Evolutionary conservation across 2,113 vertebrate genomes (phyloP), one percentile per base, ranked within the genome.

Genomic region (Urocynchramus pylzowi): DNA sequence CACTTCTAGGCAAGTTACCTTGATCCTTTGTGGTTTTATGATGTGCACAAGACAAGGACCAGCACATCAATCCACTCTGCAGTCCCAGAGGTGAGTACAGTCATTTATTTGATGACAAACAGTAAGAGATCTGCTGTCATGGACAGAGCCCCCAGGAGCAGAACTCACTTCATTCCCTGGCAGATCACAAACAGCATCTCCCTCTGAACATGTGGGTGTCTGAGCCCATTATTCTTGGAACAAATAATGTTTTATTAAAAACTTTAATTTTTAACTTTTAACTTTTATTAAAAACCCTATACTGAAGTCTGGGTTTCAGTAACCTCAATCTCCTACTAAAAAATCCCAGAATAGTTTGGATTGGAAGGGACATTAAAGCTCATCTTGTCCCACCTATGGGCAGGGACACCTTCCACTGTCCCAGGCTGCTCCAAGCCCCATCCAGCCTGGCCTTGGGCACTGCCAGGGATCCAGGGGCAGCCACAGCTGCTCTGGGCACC

Each of bases 361-460:
- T 28, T 50, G 59, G 59, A 37, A 80, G 12, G 37, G 22, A 65
- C 22, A 9, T 50, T 44, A 73, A 65, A 73, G 4, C 5, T 23
- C 35, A 57, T 23, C 50, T 2, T 1, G 1, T 50, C 3, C 27
- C 21, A 37, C 27, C 19, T 6, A 5, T 13, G 16, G 16, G 37
- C 45, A 74, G 52, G 28, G 60, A 67, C 45, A 52, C 2, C 17
- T 68, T 1, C 45, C 61, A 11, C 61, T 31, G 0, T 12, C n/a
- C 53, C 53, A 75, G 39, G 60, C 0, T 26, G 20, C 28, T 68
- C 53, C 67, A 35, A 71, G 11, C 21, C 35, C 24, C 0, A 1
- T 64, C 49, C 27, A 60, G 0, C 19, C 52, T 59, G 60, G 28
- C 52, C 28, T 52, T 26, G 69, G 20, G 0, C 87, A 76, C 30